These are phyloP conservation scores for Piezodorus guildinii DNA, from an alignment of 1,140 invertebrate species.

Conservation along the genomic window DNA sequence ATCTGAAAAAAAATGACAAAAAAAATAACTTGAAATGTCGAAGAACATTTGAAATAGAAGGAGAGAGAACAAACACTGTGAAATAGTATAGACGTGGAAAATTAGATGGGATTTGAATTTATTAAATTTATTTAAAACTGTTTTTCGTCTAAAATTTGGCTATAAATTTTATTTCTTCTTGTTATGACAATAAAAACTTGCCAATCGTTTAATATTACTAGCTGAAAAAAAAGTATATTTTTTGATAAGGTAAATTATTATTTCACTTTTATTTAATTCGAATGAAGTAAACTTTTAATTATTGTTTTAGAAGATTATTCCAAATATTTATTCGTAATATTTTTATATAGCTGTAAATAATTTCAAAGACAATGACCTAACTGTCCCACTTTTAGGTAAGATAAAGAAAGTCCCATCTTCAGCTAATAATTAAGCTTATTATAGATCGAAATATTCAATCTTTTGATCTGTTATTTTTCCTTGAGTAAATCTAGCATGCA, in stretches of 20 bases:
- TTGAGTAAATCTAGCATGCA: too few relatives aligned
- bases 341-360: conserved; percentile 11
- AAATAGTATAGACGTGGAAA: background rate
- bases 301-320: too few relatives aligned
- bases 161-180: background rate
- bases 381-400: too few relatives aligned
- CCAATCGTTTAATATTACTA: conserved; percentile 3
- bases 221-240: conserved; percentile 5
- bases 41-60: background rate
- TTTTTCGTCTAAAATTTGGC: background rate
- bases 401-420: too few relatives aligned
- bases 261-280: background rate
- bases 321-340: background rate
- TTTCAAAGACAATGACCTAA: background rate
- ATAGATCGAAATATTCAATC: too few relatives aligned
- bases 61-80: conserved; percentile 10
- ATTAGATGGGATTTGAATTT: background rate
- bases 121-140: background rate
- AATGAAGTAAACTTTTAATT: too few relatives aligned
- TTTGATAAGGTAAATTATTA: background rate
- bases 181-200: conserved; percentile 11
- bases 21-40: too few relatives aligned
- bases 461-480: too few relatives aligned
- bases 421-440: too few relatives aligned
- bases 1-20: too few relatives aligned